Evolutionary conservation across 2,888 invertebrate genomes (phyloP), one percentile per base, ranked within the genome.

Genomic region (Hesperia comma): DNA sequence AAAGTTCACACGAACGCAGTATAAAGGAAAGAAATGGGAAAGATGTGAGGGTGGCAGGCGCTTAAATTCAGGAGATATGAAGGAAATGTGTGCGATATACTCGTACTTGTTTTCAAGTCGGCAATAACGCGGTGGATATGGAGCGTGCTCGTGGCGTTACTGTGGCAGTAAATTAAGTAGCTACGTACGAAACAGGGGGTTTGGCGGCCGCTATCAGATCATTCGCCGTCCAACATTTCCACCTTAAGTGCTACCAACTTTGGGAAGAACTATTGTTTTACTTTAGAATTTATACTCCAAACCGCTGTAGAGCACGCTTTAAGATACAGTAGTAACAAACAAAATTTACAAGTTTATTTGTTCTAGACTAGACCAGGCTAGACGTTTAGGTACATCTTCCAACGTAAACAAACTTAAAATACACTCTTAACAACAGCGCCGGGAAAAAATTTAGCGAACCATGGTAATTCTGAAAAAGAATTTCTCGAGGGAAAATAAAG

Each of bases 21-120:
- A 54, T 53, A 55, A 55, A 83, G 82, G 81, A 74, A 72, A 69
- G 82, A 81, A 82, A 85, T 84, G 81, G 80, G 81, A 78, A 83
- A 79, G 82, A 82, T 61, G 61, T 81, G 79, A 78, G 85, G 83
- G 80, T 83, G 85, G 83, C 81, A 85, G 84, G 84, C 83, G 80
- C 84, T 87, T 86, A 86, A 85, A 87, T 86, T 86, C 82, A 83
- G 79, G 70, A 90, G 88, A 87, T 87, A 90, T 86, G 85, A 86
- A 85, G 85, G 83, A 90, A 90, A 88, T 88, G 86, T 88, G 85
- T 87, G 83, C 83, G 86, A 84, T 82, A 86, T 90, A 90, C 87
- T 87, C 88, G 87, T 86, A 90, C 87, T 87, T 89, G 87, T 86
- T 90, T 91, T 89, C 88, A 88, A 92, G 90, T 88, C 87, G 90